Evolutionary conservation across 1,140 invertebrate genomes (phyloP).

Genomic region (Drosophila lini): DNA sequence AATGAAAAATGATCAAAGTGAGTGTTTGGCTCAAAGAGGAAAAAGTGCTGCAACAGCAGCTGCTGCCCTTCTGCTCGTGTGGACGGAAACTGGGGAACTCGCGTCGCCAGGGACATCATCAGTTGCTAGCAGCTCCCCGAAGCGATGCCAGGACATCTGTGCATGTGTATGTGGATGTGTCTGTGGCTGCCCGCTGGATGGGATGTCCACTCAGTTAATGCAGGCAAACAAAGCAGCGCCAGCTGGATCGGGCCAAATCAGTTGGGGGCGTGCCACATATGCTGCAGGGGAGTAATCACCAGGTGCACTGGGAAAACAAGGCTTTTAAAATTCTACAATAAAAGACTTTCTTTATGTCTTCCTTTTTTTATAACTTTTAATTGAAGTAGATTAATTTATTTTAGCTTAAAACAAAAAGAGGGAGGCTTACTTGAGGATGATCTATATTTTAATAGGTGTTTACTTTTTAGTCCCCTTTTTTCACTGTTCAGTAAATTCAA

Average conservation of each 20-base stretch:
- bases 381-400: rapidly evolving
- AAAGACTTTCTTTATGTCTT: not conserved
- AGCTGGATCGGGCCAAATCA: conserved; percentile 38
- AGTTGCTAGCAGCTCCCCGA: conserved; percentile 55
- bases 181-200: conserved; percentile 38
- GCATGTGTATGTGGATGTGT: conserved; percentile 9
- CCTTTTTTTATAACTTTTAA: not conserved
- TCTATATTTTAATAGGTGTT: too few relatives aligned
- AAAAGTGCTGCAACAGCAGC: conserved; percentile 59
- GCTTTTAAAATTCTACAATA: too few relatives aligned
- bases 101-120: conserved; percentile 71
- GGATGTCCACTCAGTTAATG: conserved; percentile 70
- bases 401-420: not conserved
- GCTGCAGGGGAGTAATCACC: conserved; percentile 66
- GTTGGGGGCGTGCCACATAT: conserved; percentile 41
- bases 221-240: conserved; percentile 63
- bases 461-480: not conserved
- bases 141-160: conserved; percentile 14
- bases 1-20: conserved; percentile 82
- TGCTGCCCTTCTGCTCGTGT: conserved; percentile 44
- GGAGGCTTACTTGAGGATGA: not conserved
- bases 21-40: conserved; percentile 72
- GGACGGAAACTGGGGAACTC: conserved; percentile 14
- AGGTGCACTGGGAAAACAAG: conserved; percentile 26
- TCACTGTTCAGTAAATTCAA: conserved; percentile 8